These are phyloP conservation scores for Ia io DNA, from an alignment of 2,113 vertebrate genomes.

Conservation along the genomic window DNA sequence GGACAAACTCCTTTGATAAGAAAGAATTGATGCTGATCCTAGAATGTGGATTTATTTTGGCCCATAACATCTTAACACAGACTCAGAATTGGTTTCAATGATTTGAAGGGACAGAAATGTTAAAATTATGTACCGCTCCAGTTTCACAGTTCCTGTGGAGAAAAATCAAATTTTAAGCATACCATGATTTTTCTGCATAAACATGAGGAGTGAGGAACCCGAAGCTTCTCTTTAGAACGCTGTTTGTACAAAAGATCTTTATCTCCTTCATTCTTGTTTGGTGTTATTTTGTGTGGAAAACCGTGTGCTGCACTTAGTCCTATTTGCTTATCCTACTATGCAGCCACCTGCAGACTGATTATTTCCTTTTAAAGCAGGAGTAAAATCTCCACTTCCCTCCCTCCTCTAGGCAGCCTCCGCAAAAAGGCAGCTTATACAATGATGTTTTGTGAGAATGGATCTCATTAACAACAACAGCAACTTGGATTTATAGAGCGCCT, in stretches of 20 bases:
- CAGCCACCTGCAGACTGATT: conserved; percentile 58
- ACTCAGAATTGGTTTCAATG: not conserved
- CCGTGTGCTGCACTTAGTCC: conserved; percentile 17
- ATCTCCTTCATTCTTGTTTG: conserved; percentile 44
- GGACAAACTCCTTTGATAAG: not conserved
- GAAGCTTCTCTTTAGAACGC: conserved; percentile 44
- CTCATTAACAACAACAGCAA: conserved; percentile 54
- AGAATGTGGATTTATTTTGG: not conserved
- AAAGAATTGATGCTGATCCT: conserved; percentile 30
- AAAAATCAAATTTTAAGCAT: conserved; percentile 67
- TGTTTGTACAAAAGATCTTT: conserved; percentile 53
- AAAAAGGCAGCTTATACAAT: conserved; percentile 47
- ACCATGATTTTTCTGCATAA: conserved; percentile 55
- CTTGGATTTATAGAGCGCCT: conserved; percentile 51
- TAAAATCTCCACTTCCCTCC: conserved; percentile 45
- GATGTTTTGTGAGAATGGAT: conserved; percentile 50
- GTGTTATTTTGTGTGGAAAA: conserved; percentile 44
- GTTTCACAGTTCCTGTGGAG: conserved; percentile 24
- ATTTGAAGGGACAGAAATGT: not conserved
- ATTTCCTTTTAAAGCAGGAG: conserved; percentile 62
- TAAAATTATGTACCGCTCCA: not conserved
- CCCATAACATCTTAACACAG: not conserved
- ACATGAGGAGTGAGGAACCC: conserved; percentile 30
- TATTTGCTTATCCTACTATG: conserved; percentile 60
- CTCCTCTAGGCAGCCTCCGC: conserved; percentile 26